Percentiles rank a stretch among this genome's conserved stretches.
These are phyloP conservation scores for Coptodon bakossiorum DNA, from an alignment of 2,113 vertebrate genomes.

Conservation along the genomic window DNA sequence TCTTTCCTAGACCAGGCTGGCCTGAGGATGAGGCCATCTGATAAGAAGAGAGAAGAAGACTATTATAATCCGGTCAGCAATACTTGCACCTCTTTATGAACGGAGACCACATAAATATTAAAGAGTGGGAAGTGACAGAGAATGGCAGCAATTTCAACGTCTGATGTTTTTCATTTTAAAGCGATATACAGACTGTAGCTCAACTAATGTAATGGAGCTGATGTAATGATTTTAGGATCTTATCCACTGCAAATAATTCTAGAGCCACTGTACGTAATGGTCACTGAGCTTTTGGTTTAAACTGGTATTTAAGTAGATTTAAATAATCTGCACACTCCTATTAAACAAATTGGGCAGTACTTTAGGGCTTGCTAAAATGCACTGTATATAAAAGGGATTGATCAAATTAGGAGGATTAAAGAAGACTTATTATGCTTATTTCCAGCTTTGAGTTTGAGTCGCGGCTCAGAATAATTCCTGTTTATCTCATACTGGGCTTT, in stretches of 20 bases:
- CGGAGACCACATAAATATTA: background rate
- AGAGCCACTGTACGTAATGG: background rate
- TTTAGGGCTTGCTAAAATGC: background rate
- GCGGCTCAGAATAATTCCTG: background rate
- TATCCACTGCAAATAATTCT: background rate
- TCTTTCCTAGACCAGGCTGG: constrained; percentile 75
- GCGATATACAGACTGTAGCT: background rate
- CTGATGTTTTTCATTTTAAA: background rate
- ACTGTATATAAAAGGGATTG: background rate
- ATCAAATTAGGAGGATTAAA: constrained; percentile 17
- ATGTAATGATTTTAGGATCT: background rate
- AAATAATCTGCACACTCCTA: background rate
- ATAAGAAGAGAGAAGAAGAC: background rate
- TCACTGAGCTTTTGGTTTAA: background rate
- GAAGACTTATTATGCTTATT: background rate
- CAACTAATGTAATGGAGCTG: background rate
- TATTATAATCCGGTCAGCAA: background rate
- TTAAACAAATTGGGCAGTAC: background rate
- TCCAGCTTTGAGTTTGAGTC: background rate
- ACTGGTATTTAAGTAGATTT: background rate
- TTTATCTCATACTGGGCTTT: background rate
- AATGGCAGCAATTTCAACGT: background rate
- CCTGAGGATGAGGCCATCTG: constrained; percentile 74
- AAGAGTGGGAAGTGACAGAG: background rate
- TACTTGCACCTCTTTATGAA: background rate